phyloP scores from a whole-genome alignment of 2,113 vertebrate species.

The Anser cygnoides region DNA sequence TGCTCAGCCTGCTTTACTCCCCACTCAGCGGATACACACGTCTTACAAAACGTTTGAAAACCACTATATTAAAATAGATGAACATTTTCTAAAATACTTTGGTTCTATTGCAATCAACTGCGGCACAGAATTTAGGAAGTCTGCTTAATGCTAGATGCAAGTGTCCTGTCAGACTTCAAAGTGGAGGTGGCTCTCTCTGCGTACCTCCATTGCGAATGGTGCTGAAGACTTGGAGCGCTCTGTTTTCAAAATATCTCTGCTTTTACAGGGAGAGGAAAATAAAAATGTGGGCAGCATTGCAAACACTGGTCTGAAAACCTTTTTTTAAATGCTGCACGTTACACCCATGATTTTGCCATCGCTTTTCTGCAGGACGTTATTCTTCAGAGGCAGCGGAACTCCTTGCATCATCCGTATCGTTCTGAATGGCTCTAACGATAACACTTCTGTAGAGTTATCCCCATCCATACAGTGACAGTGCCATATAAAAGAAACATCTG shows the following conservation, averaged over 20 bases:
- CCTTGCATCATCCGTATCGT: rapidly evolving
- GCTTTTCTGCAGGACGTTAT: background rate
- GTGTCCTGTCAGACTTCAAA: background rate
- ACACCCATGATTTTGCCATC: background rate
- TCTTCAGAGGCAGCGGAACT: background rate
- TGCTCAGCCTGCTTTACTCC: background rate
- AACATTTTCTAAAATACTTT: background rate
- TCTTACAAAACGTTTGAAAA: background rate
- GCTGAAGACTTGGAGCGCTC: background rate
- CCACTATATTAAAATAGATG: background rate
- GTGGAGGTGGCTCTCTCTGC: background rate
- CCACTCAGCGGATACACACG: background rate
- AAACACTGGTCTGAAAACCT: background rate
- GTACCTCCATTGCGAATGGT: background rate
- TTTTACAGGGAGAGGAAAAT: background rate
- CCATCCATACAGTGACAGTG: background rate
- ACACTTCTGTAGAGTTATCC: background rate
- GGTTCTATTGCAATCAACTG: background rate
- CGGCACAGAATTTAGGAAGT: background rate
- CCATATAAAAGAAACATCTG: background rate
- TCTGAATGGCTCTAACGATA: background rate
- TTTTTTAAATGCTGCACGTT: background rate
- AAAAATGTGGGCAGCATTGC: too few relatives aligned
- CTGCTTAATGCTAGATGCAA: background rate
- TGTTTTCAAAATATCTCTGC: background rate